Base-by-base conservation (phyloP, 2,888 invertebrate genomes). In the Mellilla xanthometata region DNA sequence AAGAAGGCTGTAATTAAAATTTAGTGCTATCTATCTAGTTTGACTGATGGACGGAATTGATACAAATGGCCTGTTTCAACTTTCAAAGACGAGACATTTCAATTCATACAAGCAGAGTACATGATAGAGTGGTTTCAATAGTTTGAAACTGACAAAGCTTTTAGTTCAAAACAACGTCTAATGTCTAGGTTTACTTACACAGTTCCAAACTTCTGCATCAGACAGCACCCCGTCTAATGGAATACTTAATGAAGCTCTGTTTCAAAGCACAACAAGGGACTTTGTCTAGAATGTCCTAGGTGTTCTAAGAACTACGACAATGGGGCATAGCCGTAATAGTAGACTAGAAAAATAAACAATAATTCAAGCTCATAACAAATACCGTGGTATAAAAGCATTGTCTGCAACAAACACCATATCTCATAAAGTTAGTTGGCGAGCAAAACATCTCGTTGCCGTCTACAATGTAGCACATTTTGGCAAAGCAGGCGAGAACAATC, bases 1-100 rank as follows among this genome's bases (percentile, higher is more conserved):
- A 86, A 82, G 78, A 74, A 73, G 81, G 81, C 84, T 83, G 81
- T 87, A 86, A 87, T 88, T 87, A 88, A 84, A 84, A 83, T 84
- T 76, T 77, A 80, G 73, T 66, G 68, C 70, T 60, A 62, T 51
- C 50, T 49, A 62, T 56, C 49, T 57, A 56, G 76, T 76, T 72
- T 67, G 62, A 68, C 69, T 72, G 72, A 73, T 70, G 66, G 59
- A 61, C 58, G 56, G 59, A 65, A 73, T 66, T 65, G 61, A 54
- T 64, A 72, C 65, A 70, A 72, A 73, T 71, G 62, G 60, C 61
- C 64, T 56, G 64, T 65, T 68, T 62, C 28, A 26, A 27, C 24
- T 31, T 27, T 23, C 30, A 27, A 42, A 47, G 38, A 7, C n/a
- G 22, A 32, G 3, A 30, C 28, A 9, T 35, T 43, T 43, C 24